phyloP scores from a whole-genome alignment of 1,140 invertebrate genomes.

The Phymastichus coffea region DNA sequence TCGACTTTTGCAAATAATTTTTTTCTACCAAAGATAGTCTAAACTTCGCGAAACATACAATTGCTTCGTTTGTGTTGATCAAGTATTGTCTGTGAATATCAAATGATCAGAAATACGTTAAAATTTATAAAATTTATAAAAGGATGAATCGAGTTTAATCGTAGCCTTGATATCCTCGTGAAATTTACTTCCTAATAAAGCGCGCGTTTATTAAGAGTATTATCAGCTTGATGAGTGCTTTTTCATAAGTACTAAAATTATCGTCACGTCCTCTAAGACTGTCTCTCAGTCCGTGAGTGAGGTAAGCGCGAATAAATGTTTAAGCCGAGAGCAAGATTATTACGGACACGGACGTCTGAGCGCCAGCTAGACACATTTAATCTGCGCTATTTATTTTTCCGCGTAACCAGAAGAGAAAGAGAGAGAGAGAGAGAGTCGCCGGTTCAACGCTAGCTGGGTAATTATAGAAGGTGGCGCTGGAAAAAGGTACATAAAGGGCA shows the following conservation, averaged over 20 bases:
- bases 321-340: constrained; percentile 18
- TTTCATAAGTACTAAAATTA: background rate
- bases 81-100: too few species aligned
- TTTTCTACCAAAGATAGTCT: background rate
- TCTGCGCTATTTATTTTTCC: constrained; percentile 52
- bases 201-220: too few species aligned
- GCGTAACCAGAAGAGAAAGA: background rate
- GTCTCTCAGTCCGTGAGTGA: too few species aligned
- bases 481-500: too few species aligned
- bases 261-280: background rate
- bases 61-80: too few species aligned
- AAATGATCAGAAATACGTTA: too few species aligned
- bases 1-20: background rate
- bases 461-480: constrained; percentile 48
- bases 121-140: too few species aligned
- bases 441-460: constrained; percentile 42
- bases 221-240: constrained; percentile 11
- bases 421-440: background rate
- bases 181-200: too few species aligned
- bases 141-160: too few species aligned
- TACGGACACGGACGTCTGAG: constrained; percentile 2
- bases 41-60: background rate
- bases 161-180: too few species aligned
- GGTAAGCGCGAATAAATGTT: constrained; percentile 20
- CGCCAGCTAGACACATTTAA: constrained; percentile 49